phyloP scores from a whole-genome alignment of 2,888 invertebrate genomes.

The Stenchaetothrips biformis region DNA sequence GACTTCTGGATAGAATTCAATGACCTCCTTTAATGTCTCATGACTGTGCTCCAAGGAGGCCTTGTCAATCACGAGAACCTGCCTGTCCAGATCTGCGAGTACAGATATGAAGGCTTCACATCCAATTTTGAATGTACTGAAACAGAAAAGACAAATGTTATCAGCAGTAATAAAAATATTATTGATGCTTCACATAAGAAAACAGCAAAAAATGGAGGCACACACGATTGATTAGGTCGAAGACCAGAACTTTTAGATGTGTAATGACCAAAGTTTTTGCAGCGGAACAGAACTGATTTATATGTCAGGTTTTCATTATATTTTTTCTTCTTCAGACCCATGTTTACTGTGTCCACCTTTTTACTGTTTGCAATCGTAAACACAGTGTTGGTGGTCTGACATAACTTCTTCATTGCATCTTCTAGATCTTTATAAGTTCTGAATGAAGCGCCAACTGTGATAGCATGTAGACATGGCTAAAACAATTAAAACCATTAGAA shows the following conservation, averaged over 20 bases:
- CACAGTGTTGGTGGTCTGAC: neutral
- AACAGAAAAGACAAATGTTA: neutral
- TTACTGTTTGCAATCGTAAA: neutral
- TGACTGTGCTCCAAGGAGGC: neutral
- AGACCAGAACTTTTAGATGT: neutral
- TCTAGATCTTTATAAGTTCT: neutral
- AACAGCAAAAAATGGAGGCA: neutral
- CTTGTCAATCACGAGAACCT: neutral
- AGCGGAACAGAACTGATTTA: neutral
- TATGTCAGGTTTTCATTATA: neutral
- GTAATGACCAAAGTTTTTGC: neutral
- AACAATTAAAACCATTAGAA: too few species aligned
- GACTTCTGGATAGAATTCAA: neutral
- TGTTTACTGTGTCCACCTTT: neutral
- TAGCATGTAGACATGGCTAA: too few species aligned
- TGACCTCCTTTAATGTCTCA: neutral
- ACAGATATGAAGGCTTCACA: neutral
- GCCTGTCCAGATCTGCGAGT: neutral
- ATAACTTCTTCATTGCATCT: neutral
- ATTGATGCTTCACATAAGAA: too few species aligned
- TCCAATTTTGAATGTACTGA: neutral
- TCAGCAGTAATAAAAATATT: neutral
- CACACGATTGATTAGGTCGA: neutral
- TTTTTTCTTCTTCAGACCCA: neutral
- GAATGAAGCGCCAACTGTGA: too few species aligned